phyloP scores from a whole-genome alignment of 2,888 invertebrate genomes.

The Argyresthia albistria region DNA sequence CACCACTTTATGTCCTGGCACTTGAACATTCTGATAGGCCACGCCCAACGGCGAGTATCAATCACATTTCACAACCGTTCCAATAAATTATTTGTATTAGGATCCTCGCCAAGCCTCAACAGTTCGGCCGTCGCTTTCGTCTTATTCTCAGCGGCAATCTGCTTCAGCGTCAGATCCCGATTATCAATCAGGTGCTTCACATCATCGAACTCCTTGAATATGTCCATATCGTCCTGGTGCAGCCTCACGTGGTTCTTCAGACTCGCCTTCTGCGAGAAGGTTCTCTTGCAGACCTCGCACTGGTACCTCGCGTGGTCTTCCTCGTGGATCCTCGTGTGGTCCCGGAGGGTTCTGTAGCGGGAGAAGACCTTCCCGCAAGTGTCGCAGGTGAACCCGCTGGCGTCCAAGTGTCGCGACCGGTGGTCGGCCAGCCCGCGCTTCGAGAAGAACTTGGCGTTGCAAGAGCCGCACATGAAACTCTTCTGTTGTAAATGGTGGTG shows the following conservation, averaged over 20 bases:
- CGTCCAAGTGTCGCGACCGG: constrained; percentile 41
- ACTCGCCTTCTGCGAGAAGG: constrained; percentile 56
- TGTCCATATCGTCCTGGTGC: constrained; percentile 59
- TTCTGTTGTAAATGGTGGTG: constrained; percentile 58
- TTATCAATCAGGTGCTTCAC: constrained; percentile 61
- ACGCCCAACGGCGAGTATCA: no score
- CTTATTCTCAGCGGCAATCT: constrained; percentile 55
- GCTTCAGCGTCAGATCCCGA: constrained; percentile 54
- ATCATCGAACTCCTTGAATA: constrained; percentile 64
- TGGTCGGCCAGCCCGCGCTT: constrained; percentile 55
- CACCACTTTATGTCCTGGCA: no score
- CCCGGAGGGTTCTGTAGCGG: constrained; percentile 39
- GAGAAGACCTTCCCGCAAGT: constrained; percentile 50
- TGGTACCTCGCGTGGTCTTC: constrained; percentile 42
- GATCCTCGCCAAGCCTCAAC: neutral
- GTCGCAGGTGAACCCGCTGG: constrained; percentile 40
- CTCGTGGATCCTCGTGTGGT: constrained; percentile 49
- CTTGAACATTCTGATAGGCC: no score
- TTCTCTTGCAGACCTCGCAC: constrained; percentile 55
- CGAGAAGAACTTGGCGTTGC: constrained; percentile 57
- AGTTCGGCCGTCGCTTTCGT: constrained; percentile 16
- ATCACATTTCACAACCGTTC: no score
- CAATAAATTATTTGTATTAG: no score
- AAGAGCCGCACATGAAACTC: constrained; percentile 51
- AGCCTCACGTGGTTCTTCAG: constrained; percentile 50